These are phyloP conservation scores for Corythoichthys intestinalis DNA, from an alignment of 2,113 vertebrate genomes.

Conservation along the genomic window DNA sequence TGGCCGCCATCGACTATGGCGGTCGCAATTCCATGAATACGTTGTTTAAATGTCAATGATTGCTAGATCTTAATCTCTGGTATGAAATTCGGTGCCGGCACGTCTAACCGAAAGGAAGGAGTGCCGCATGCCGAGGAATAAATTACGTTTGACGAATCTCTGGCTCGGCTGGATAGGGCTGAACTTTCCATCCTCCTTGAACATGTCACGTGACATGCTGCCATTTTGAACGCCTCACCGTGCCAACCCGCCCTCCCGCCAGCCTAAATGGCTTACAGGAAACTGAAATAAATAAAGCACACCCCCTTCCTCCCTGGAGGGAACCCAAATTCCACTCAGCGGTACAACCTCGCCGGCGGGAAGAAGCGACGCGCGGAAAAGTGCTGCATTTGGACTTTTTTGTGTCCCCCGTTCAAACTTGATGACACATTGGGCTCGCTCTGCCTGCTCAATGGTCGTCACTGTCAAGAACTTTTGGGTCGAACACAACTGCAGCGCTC, in stretches of 20 bases:
- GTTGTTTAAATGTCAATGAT: constrained; percentile 65
- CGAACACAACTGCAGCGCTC: neutral
- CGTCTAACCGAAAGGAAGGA: constrained; percentile 25
- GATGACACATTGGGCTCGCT: constrained; percentile 22
- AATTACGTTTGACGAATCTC: constrained; percentile 48
- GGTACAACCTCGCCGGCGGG: constrained; percentile 39
- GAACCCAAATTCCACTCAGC: constrained; percentile 42
- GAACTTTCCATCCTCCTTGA: constrained; percentile 35
- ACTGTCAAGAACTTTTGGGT: constrained; percentile 9
- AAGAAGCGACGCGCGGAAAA: constrained; percentile 58
- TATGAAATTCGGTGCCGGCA: constrained; percentile 28
- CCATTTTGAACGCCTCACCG: constrained; percentile 5
- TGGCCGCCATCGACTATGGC: neutral
- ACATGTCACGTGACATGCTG: constrained; percentile 13
- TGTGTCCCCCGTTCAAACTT: constrained; percentile 24
- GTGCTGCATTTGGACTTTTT: constrained; percentile 52
- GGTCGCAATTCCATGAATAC: neutral
- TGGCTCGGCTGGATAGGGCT: constrained; percentile 35
- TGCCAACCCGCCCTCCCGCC: constrained; percentile 37
- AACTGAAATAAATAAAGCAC: constrained; percentile 21
- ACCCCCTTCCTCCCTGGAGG: neutral
- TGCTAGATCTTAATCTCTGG: constrained; percentile 50
- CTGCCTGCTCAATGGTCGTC: constrained; percentile 3
- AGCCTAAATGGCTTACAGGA: constrained; percentile 44
- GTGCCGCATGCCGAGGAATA: constrained; percentile 59